These are phyloP conservation scores for Wasmannia auropunctata DNA, from an alignment of 1,140 invertebrate species.

Conservation along the genomic window DNA sequence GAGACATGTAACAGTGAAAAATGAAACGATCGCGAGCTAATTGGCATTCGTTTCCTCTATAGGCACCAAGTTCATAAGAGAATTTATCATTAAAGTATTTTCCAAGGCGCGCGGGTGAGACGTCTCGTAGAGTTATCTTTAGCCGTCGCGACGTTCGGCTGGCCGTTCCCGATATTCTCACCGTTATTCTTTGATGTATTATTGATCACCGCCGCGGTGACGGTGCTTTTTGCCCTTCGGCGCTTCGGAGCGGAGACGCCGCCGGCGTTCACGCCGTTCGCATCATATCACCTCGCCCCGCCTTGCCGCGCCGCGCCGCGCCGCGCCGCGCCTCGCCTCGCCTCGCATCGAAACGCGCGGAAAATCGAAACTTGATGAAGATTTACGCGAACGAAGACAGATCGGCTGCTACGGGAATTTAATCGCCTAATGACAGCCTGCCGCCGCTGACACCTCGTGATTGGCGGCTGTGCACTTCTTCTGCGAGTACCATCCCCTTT, in stretches of 20 bases:
- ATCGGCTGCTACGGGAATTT: slow-evolving; percentile 75
- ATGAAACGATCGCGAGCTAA: neutral
- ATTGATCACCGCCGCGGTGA: slow-evolving; percentile 44
- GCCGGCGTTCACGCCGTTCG: slow-evolving; percentile 1
- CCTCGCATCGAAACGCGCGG: slow-evolving; percentile 38
- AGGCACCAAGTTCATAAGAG: neutral
- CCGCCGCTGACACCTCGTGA: slow-evolving; percentile 69
- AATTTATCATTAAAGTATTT: slow-evolving; percentile 32
- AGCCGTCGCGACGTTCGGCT: slow-evolving; percentile 33
- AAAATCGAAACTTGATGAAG: slow-evolving; percentile 74
- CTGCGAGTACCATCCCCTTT: slow-evolving; percentile 52
- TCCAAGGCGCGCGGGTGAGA: neutral
- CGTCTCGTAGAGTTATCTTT: slow-evolving; percentile 33
- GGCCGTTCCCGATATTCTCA: slow-evolving; percentile 33
- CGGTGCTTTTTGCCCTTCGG: slow-evolving; percentile 51
- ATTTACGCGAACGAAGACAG: slow-evolving; percentile 71
- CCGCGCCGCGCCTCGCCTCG: slow-evolving; percentile 20
- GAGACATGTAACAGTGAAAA: neutral
- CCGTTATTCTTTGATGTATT: slow-evolving; percentile 60
- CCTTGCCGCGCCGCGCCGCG: neutral
- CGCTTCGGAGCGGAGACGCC: slow-evolving; percentile 34
- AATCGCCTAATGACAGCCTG: slow-evolving; percentile 80
- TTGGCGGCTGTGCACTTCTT: slow-evolving; percentile 71
- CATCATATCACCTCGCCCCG: neutral
- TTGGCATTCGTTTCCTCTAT: neutral